Conservation (phyloP, 2,113 vertebrate species). For the Carlito syrichta region DNA sequence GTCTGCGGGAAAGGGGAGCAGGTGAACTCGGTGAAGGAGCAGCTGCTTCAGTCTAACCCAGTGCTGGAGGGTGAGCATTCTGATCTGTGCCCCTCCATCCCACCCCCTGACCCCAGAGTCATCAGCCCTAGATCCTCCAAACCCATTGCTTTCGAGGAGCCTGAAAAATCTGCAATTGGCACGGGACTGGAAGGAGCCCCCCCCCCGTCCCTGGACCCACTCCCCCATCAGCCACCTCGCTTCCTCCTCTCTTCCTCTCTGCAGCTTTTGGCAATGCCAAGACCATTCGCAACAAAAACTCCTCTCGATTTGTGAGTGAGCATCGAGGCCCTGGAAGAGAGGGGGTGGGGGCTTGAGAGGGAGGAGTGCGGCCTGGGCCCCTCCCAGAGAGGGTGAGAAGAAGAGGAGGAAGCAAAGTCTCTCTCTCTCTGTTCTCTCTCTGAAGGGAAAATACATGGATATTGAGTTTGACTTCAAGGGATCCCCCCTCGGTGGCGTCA, state of each 20-base stretch:
- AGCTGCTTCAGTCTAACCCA: constrained; percentile 86
- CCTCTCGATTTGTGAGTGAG: constrained; percentile 86
- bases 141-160: neutral
- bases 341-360: neutral
- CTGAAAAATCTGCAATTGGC: neutral
- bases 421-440: constrained; percentile 35
- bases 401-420: neutral
- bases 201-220: neutral
- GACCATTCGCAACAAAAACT: constrained; percentile 86
- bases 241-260: neutral
- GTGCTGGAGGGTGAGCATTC: constrained; percentile 85
- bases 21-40: constrained; percentile 87
- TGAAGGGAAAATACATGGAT: constrained; percentile 89
- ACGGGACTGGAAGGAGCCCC: neutral
- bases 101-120: neutral
- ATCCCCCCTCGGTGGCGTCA: constrained; percentile 85
- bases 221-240: neutral
- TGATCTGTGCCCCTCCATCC: rapidly evolving
- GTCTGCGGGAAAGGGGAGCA: constrained; percentile 85
- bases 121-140: neutral
- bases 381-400: rapidly evolving
- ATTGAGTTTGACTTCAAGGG: constrained; percentile 90
- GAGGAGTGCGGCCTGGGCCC: neutral
- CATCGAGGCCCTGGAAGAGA: neutral
- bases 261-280: constrained; percentile 86